These are phyloP conservation scores for Lepidothrix coronata DNA, from an alignment of 2,113 vertebrate genomes.

Conservation along the genomic window DNA sequence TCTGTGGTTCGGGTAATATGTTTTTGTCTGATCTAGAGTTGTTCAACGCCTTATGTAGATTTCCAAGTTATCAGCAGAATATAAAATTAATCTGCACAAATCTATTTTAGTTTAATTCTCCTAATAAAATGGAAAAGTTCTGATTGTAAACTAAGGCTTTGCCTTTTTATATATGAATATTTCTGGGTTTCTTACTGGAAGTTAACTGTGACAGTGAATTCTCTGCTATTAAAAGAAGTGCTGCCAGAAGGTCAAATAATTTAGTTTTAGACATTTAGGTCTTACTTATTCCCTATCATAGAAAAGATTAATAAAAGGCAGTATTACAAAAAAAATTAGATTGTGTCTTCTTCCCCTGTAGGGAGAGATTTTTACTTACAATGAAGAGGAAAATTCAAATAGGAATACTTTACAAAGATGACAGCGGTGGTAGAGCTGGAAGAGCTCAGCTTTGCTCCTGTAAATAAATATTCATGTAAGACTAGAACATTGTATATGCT, in stretches of 20 bases:
- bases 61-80: background rate
- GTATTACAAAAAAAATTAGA: background rate
- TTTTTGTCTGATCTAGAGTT: constrained; percentile 12
- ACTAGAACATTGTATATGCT: background rate
- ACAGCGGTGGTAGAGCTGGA: background rate
- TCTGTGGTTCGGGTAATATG: constrained; percentile 30
- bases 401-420: background rate
- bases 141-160: background rate
- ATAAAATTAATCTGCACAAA: constrained; percentile 3
- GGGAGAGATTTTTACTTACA: background rate
- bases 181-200: background rate
- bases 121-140: background rate
- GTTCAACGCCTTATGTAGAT: background rate
- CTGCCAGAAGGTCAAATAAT: background rate
- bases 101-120: constrained; percentile 7
- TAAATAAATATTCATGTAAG: constrained; percentile 13
- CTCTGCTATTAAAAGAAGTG: background rate
- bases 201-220: background rate
- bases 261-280: background rate
- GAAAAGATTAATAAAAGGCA: background rate
- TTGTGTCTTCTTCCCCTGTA: background rate
- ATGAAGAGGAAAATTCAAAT: background rate
- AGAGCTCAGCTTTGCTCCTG: background rate
- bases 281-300: background rate
- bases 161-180: background rate